A percentile compares a stretch with the other conserved stretches of the same genome.
Conservation (phyloP, 2,113 vertebrate species). For the Macroglossus sobrinus region DNA sequence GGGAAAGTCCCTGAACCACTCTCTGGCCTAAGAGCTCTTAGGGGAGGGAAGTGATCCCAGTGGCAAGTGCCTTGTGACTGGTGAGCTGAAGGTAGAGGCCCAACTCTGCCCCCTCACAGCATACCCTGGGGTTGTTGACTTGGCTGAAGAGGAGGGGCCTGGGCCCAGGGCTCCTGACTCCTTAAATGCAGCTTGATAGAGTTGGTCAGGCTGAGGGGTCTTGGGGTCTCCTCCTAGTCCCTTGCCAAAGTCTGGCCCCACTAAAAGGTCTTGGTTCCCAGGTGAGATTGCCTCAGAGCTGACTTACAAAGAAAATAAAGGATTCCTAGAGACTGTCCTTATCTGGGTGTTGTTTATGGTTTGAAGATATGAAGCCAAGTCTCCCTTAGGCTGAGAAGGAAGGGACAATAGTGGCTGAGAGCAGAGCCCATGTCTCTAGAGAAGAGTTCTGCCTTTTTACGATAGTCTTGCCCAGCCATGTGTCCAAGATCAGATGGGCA, state of each 20-base stretch:
- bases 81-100: neutral
- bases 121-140: neutral
- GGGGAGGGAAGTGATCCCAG: neutral
- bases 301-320: neutral
- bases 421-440: neutral
- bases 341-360: neutral
- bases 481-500: neutral
- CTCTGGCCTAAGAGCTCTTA: neutral
- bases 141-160: neutral
- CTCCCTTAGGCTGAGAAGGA: neutral
- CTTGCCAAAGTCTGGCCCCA: neutral
- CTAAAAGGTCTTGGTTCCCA: neutral
- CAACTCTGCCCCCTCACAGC: neutral
- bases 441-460: neutral
- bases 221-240: neutral
- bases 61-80: conserved; percentile 26
- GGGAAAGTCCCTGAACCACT: conserved; percentile 38
- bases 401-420: neutral
- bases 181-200: neutral
- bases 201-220: neutral
- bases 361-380: neutral
- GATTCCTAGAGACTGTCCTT: neutral
- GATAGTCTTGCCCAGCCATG: accelerated
- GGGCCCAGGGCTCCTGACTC: neutral
- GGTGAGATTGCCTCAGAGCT: neutral